Base-by-base conservation (phyloP, 2,888 invertebrate genomes). In the Emmelina monodactyla region DNA sequence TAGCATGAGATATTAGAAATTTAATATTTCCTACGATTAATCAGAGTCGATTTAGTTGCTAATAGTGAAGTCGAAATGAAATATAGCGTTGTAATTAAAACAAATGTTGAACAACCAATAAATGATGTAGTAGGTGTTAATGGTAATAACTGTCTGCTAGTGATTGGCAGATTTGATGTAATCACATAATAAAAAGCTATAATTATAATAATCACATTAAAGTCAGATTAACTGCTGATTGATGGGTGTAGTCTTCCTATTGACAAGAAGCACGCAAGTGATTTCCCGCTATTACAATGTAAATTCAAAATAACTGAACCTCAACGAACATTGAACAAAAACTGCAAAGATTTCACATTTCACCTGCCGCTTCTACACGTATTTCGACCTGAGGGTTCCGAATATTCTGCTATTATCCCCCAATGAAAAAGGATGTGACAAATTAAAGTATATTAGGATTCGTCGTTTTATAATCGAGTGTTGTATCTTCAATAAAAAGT, bases 141-240 rank as follows among this genome's bases (percentile, higher is more conserved):
- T 10, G 11, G 11, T 25, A 11, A 25, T 11, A 25, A 25, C 25
- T 25, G 11, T 11, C 25, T 25, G 25, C 25, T 3, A 10, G 3
- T 25, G 25, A 10, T 25, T 7, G 25, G 4, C 3, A n/a, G 25
- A n/a, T 25, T n/a, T n/a, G n/a, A n/a, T n/a, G n/a, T n/a, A n/a
- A n/a, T n/a, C n/a, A n/a, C n/a, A n/a, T n/a, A n/a, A n/a, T n/a
- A n/a, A n/a, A n/a, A n/a, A n/a, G 25, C 25, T n/a, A n/a, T 25
- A 3, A 25, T 25, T 25, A 25, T 10, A 25, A 25, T 25, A 25
- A 25, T 25, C 11, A 25, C n/a, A 25, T 25, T 25, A 7, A 22
- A 31, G 31, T 12, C 31, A 32, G 34, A 37, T 34, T 40, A 37
- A 22, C 22, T 11, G 28, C 35, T 36, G 37, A 35, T 33, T 35